Base-by-base conservation (phyloP, 2,113 vertebrate genomes). In the Illadopsis cleaveri region DNA sequence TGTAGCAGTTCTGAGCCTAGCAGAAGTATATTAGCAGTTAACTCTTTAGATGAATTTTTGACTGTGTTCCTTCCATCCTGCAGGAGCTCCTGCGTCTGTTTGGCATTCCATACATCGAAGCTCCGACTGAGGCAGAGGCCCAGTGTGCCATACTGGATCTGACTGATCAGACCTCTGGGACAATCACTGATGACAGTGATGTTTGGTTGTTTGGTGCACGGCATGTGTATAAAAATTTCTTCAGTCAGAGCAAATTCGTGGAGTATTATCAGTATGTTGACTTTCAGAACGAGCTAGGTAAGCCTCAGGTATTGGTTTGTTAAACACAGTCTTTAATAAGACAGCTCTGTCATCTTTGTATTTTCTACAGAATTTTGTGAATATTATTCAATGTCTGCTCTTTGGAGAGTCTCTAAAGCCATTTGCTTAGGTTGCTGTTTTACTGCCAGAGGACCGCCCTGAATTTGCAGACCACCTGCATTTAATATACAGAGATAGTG, bases 101-200 rank as follows among this genome's bases (percentile, higher is more conserved):
- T 35, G 99, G 99, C 18, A 94, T 99, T 75, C 99, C 99, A 2
- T 99, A 98, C 51, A 75, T 99, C 5, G 98, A 99, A 75, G 99
- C 99, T 13, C 99, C 99, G 0, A 99, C 96, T 98, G 99, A 99
- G 92, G 99, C 99, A 2, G 99, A 99, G 95, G 99, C 99, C 1
- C 99, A 99, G 93, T 99, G 99, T 44, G 99, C 99, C 1, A 21
- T 98, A 0, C 51, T 99, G 44, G 99, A 99, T 86, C 98, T 99
- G 4, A 97, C 98, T 0, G 99, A 99, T 54, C 99, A 99, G 80
- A 99, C 99, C 3, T 97, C 99, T 5, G 99, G 99, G 61, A 99
- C 99, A 77, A 99, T 99, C 97, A 99, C 99, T 0, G 99, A 99
- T 33, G 99, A 99, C 76, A 99, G 99, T 1, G 99, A 99, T n/a